Percentiles rank a stretch among this genome's conserved stretches.
These are phyloP conservation scores for Sinotaia quadrata DNA, from an alignment of 2,888 invertebrate genomes.

Conservation along the genomic window DNA sequence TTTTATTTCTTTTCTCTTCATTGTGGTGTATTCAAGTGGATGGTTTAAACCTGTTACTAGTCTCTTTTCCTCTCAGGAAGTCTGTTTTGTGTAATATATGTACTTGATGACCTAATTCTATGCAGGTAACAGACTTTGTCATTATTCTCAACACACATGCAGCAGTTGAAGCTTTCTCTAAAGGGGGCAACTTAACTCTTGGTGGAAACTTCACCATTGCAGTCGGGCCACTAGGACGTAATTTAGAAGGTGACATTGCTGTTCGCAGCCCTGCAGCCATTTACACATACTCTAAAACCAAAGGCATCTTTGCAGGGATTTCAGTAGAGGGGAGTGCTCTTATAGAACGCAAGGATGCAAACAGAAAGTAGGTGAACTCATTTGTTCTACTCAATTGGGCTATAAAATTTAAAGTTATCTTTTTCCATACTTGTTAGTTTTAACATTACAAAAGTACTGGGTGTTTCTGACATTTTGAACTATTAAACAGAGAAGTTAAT, in stretches of 20 bases:
- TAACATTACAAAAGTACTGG: too few relatives aligned
- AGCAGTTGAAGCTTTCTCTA: conserved; percentile 69
- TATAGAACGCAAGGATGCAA: conserved; percentile 69
- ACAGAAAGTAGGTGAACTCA: conserved; percentile 63
- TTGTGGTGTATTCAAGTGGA: too few relatives aligned
- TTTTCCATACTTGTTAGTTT: too few relatives aligned
- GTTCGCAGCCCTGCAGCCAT: conserved; percentile 66
- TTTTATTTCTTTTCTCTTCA: too few relatives aligned
- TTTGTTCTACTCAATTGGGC: neutral
- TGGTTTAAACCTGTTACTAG: too few relatives aligned
- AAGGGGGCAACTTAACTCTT: conserved; percentile 68
- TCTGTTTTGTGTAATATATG: too few relatives aligned
- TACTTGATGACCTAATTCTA: too few relatives aligned
- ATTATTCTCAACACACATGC: conserved; percentile 65
- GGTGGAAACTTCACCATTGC: conserved; percentile 70
- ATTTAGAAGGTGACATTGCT: conserved; percentile 63
- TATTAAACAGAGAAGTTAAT: too few relatives aligned
- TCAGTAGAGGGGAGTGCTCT: conserved; percentile 68
- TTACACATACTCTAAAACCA: conserved; percentile 69
- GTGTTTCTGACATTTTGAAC: too few relatives aligned
- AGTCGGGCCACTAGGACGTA: conserved; percentile 67
- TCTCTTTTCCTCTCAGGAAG: too few relatives aligned
- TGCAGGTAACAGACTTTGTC: conserved; percentile 70
- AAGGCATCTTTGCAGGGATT: conserved; percentile 68
- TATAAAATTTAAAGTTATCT: neutral